Conservation (phyloP, 2,797 vertebrate species). For the Coluber constrictor region DNA sequence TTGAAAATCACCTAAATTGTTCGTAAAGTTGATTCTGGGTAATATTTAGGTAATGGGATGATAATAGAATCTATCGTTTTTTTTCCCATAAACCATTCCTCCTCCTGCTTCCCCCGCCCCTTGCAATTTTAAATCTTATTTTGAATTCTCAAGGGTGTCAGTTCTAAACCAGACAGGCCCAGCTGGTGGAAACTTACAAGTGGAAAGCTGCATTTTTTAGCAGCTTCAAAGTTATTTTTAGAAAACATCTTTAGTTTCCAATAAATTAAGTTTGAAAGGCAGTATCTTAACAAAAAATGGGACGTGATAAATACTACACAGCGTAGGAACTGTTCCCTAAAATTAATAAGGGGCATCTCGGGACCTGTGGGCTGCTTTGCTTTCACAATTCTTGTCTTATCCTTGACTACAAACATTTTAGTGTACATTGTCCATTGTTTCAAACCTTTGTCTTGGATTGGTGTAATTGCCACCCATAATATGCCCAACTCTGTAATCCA, state of each 20-base stretch:
- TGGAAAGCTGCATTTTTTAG: constrained; percentile 72
- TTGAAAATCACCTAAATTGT: neutral
- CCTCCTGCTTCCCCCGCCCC: constrained; percentile 41
- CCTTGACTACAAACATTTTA: neutral
- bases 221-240: constrained; percentile 70
- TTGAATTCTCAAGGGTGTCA: constrained; percentile 64
- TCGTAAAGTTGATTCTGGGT: neutral
- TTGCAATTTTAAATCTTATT: constrained; percentile 54
- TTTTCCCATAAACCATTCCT: constrained; percentile 50
- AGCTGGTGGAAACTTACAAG: constrained; percentile 66
- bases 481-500: neutral
- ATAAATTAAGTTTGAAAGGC: constrained; percentile 62
- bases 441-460: neutral
- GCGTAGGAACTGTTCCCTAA: constrained; percentile 9
- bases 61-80: constrained; percentile 51
- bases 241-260: constrained; percentile 65
- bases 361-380: neutral
- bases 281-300: constrained; percentile 39
- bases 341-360: neutral
- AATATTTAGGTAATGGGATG: constrained; percentile 56
- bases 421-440: neutral
- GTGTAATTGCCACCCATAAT: neutral
- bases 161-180: constrained; percentile 67
- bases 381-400: neutral
- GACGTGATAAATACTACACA: constrained; percentile 34